Evolutionary conservation across 1,140 invertebrate genomes (phyloP), one percentile per base, ranked within the genome.

Genomic region (Physella acuta): DNA sequence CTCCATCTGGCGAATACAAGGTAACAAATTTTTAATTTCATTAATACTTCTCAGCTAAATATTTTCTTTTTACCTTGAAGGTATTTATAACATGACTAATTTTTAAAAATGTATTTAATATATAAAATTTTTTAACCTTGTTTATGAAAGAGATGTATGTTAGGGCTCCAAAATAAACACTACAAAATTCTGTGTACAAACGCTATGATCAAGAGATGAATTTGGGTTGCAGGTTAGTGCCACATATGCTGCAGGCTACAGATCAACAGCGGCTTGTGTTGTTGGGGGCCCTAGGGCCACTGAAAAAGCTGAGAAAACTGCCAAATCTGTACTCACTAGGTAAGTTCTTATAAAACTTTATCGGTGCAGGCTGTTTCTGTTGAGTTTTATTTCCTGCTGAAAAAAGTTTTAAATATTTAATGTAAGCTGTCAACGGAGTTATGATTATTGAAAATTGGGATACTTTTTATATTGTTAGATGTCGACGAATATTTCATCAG

Each of bases 271-370:
- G 49, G 87, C 87, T n/a, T 83, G 79, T 74, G 77, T 79, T 60
- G 79, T 88, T 39, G 82, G 83, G 69, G 88, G 88, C 1, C 84
- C 85, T 3, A 82, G 77, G 39, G 79, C 85, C 33, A 77, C 76
- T 64, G 82, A 84, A 49, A 88, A 88, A 69, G 87, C 79, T n/a
- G 73, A 79, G 51, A 85, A 82, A 73, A 87, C 86, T 28, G 87
- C 85, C 26, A 79, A 88, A 51, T 84, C 85, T 39, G 85, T 88
- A 34, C 59, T 88, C 5, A 81, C 82, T 65, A 82, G 87, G 81
- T 85, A 77, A 26, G 61, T 64, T 51, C n/a, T n/a, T n/a, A n/a
- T n/a, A n/a, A n/a, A n/a, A n/a, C n/a, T n/a, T n/a, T n/a, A n/a
- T n/a, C n/a, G n/a, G n/a, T n/a, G n/a, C n/a, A n/a, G n/a, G n/a